Percentiles rank a stretch among this genome's conserved stretches.
Conservation (phyloP, 2,888 invertebrate genomes). For the Drosophila eohydei region DNA sequence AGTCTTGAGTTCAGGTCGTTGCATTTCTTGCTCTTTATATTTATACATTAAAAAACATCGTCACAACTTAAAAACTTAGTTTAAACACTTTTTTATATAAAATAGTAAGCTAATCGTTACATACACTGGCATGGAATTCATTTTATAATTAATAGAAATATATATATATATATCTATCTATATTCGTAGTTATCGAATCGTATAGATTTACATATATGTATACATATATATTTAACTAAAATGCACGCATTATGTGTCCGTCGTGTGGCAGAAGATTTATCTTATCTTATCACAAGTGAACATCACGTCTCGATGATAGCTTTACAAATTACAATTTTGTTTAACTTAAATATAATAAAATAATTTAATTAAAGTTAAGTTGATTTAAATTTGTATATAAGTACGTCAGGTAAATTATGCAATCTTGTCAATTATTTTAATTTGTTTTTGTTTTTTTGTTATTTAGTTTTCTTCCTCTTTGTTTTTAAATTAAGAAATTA, state of each 20-base stretch:
- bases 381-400: constrained; percentile 51
- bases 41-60: constrained; percentile 49
- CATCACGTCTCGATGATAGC: constrained; percentile 65
- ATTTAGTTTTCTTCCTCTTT: constrained; percentile 29
- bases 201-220: constrained; percentile 13
- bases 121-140: constrained; percentile 70
- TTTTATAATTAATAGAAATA: constrained; percentile 35
- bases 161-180: constrained; percentile 11
- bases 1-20: constrained; percentile 7
- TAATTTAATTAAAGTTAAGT: constrained; percentile 69
- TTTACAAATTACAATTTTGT: constrained; percentile 44
- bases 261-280: constrained; percentile 60
- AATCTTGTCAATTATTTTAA: constrained; percentile 49
- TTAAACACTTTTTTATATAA: constrained; percentile 23
- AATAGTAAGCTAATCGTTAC: constrained; percentile 43
- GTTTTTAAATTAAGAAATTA: constrained; percentile 69
- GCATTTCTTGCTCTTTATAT: constrained; percentile 35
- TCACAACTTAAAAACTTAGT: constrained; percentile 42
- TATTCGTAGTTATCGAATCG: constrained; percentile 19
- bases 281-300: constrained; percentile 74
- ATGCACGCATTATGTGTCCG: constrained; percentile 44
- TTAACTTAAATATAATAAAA: constrained; percentile 59
- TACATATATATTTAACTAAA: constrained; percentile 37
- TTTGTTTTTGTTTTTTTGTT: constrained; percentile 20
- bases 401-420: constrained; percentile 53